Evolutionary conservation across 1,140 invertebrate species (phyloP).

Genomic region (Orchesella cincta): DNA sequence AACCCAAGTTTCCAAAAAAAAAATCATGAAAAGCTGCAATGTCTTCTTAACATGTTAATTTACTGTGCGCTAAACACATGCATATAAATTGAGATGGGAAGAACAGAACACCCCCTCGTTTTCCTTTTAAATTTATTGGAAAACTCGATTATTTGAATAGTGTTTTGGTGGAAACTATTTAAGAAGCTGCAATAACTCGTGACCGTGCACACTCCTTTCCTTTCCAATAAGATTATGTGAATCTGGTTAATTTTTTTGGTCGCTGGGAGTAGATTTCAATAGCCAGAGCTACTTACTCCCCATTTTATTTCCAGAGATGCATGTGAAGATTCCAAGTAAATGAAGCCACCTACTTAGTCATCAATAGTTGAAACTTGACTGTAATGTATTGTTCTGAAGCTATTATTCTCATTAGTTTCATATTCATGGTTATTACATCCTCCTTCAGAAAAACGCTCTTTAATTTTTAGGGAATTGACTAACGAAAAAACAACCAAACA

Average conservation of each 20-base stretch:
- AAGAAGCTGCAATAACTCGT: no score
- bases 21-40: no score
- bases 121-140: background rate
- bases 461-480: background rate
- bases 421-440: background rate
- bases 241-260: background rate
- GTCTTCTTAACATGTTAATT: no score
- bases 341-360: conserved; percentile 12
- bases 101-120: no score
- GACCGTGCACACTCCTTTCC: no score
- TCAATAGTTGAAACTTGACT: background rate
- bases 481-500: background rate
- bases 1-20: no score
- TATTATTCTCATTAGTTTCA: conserved; percentile 22
- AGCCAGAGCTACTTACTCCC: background rate
- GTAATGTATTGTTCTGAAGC: background rate
- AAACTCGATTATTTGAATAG: background rate
- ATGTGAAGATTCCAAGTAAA: background rate
- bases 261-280: background rate
- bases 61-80: no score
- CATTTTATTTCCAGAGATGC: background rate
- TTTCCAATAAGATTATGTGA: no score
- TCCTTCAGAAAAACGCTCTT: background rate
- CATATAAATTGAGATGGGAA: no score
- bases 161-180: no score